Evolutionary conservation across 1,140 invertebrate species (phyloP).

Genomic region (Matsumurasca onukii): DNA sequence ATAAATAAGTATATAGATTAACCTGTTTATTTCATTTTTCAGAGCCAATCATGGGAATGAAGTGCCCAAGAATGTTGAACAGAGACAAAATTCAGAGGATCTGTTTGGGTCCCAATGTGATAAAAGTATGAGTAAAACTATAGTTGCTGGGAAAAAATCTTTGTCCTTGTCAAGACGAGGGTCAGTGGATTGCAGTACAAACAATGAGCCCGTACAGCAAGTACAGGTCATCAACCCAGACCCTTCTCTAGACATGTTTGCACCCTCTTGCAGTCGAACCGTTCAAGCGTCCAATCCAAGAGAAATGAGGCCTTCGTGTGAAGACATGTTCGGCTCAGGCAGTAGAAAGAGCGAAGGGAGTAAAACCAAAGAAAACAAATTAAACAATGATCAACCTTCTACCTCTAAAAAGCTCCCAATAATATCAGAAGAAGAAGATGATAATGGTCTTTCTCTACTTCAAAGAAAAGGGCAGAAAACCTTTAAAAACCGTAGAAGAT

Average conservation of each 20-base stretch:
- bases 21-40: no score
- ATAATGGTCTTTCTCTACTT: not conserved
- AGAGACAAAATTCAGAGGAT: no score
- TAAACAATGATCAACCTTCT: not conserved
- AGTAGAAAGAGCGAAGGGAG: not conserved
- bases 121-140: no score
- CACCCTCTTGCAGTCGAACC: not conserved
- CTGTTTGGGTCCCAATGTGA: no score
- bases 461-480: not conserved
- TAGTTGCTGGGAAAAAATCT: no score
- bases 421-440: not conserved
- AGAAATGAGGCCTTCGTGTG: not conserved
- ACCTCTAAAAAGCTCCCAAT: not conserved
- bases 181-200: no score
- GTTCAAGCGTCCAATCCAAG: not conserved
- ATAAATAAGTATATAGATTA: no score
- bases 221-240: not conserved
- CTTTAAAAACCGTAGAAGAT: not conserved
- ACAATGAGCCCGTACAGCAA: no score
- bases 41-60: no score
- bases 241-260: conserved; percentile 15
- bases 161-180: no score
- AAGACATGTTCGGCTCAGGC: conserved; percentile 5
- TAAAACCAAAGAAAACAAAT: not conserved
- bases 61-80: no score